Conservation (phyloP, 2,888 invertebrate species). For the Drosophila histrio region DNA sequence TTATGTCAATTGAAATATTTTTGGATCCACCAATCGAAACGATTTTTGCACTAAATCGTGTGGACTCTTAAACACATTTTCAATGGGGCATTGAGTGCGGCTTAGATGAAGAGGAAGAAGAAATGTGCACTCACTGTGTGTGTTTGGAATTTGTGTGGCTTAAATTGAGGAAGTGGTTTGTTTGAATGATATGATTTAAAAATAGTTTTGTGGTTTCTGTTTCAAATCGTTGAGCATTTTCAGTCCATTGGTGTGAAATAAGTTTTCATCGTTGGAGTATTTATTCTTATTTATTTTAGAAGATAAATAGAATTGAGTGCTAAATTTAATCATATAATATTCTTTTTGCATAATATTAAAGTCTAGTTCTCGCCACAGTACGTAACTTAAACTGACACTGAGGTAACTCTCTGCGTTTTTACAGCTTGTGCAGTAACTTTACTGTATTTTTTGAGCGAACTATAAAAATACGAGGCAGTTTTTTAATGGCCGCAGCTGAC, state of each 20-base stretch:
- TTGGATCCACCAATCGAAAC: conserved; percentile 8
- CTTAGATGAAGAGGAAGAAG: background rate
- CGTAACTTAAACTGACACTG: background rate
- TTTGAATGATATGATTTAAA: background rate
- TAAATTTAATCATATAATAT: too few species aligned
- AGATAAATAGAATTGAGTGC: too few species aligned
- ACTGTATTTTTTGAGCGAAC: background rate
- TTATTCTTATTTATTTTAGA: background rate
- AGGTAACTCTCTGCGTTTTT: background rate
- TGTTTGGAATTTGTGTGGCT: conserved; percentile 1
- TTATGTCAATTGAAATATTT: conserved; percentile 40
- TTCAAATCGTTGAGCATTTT: conserved; percentile 5
- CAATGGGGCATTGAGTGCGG: conserved; percentile 2
- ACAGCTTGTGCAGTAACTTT: background rate
- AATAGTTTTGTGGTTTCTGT: conserved; percentile 1
- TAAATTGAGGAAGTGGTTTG: conserved; percentile 10
- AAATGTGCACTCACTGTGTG: background rate
- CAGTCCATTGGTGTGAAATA: background rate
- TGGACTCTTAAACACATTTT: conserved; percentile 57
- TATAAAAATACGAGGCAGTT: background rate
- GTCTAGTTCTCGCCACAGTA: too few species aligned
- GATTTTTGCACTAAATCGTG: conserved; percentile 39
- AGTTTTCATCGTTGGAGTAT: background rate
- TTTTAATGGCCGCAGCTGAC: conserved; percentile 34
- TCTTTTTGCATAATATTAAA: background rate